These are phyloP conservation scores for Petromus typicus DNA, from an alignment of 2,113 vertebrate species.

Conservation along the genomic window DNA sequence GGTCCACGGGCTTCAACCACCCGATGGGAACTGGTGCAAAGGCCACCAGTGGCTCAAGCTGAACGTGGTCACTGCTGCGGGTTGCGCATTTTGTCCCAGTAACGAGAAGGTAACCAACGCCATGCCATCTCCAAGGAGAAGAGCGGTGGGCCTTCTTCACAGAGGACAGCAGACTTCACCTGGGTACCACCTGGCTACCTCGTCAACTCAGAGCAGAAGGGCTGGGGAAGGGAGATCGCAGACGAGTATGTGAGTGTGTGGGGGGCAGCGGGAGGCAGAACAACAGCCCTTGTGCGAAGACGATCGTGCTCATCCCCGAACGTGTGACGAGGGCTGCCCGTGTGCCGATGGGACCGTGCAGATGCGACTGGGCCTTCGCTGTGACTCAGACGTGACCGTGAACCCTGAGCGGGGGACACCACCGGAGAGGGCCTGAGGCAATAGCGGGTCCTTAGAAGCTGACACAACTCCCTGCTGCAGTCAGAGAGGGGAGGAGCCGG, in stretches of 20 bases:
- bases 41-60: neutral
- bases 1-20: neutral
- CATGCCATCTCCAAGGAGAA: neutral
- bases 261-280: neutral
- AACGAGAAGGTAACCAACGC: too few species aligned
- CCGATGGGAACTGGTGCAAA: neutral
- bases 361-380: neutral
- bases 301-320: neutral
- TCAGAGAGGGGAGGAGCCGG: neutral
- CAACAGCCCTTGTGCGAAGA: fast-evolving
- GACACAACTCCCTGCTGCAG: neutral
- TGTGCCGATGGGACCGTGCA: too few species aligned
- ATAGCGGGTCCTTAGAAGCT: neutral
- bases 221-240: neutral
- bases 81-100: too few species aligned
- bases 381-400: too few species aligned
- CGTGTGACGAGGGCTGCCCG: fast-evolving
- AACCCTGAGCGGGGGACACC: neutral
- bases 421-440: neutral
- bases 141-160: neutral
- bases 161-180: neutral
- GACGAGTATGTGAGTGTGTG: too few species aligned
- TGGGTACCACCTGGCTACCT: too few species aligned
- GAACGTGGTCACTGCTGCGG: neutral
- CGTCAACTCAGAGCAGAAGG: neutral